These are phyloP conservation scores for Rutpela maculata DNA, from an alignment of 2,888 invertebrate species.

Conservation along the genomic window DNA sequence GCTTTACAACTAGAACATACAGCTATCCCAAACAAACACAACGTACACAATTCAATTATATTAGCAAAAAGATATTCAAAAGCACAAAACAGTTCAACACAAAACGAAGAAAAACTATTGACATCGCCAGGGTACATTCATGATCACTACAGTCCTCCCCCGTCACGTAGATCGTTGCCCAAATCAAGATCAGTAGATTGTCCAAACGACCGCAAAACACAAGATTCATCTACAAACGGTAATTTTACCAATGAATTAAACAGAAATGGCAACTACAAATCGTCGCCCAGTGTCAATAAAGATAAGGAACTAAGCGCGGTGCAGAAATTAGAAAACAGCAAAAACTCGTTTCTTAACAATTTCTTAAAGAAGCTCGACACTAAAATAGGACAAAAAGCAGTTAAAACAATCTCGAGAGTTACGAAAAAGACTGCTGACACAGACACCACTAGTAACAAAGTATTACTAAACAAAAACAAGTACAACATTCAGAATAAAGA, in stretches of 20 bases:
- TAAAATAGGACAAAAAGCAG: slow-evolving; percentile 53
- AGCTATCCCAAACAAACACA: slow-evolving; percentile 33
- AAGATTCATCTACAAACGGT: background rate
- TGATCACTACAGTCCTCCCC: slow-evolving; percentile 69
- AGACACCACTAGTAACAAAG: slow-evolving; percentile 24
- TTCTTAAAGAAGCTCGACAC: slow-evolving; percentile 46
- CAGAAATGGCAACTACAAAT: slow-evolving; percentile 37
- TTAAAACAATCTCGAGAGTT: slow-evolving; percentile 47
- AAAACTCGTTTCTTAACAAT: slow-evolving; percentile 43
- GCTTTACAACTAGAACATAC: slow-evolving; percentile 16
- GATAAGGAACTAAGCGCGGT: slow-evolving; percentile 10
- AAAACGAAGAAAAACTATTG: slow-evolving; percentile 49
- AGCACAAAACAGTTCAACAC: slow-evolving; percentile 51
- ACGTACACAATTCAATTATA: slow-evolving; percentile 61
- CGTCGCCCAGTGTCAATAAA: slow-evolving; percentile 48
- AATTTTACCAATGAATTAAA: background rate
- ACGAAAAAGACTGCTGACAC: slow-evolving; percentile 38
- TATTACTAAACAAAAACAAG: slow-evolving; percentile 19
- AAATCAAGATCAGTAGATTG: slow-evolving; percentile 61
- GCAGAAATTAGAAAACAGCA: slow-evolving; percentile 39
- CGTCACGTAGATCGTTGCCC: slow-evolving; percentile 57
- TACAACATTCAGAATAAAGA: slow-evolving; percentile 8
- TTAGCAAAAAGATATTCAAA: slow-evolving; percentile 61
- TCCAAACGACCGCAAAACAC: slow-evolving; percentile 20
- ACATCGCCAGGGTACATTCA: slow-evolving; percentile 67